Evolutionary conservation across 1,140 invertebrate genomes (phyloP), one percentile per base, ranked within the genome.

Genomic region (Paralvinella palmiformis): DNA sequence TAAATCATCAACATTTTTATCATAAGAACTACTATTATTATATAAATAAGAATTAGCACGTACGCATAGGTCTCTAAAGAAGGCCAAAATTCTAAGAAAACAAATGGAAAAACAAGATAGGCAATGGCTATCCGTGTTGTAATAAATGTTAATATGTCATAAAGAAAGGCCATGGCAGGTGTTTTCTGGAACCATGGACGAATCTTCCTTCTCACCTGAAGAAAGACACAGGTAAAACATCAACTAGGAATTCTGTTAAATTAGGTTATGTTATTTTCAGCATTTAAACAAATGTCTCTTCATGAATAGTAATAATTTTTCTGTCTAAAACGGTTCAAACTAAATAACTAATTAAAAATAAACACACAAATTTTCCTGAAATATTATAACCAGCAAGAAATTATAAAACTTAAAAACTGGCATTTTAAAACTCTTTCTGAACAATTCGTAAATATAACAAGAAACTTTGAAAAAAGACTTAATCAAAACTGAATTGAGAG

Each of bases 71-170:
- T 73, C 66, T 77, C 76, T 62, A 90, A 73, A 68, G 85, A 85
- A 60, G 86, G 81, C 72, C 84, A 80, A 62, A 94, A 88, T 75
- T 95, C 90, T 65, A 95, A 83, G n/a, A 95, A 73, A 59, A 96
- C 85, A 79, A 96, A 96, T 68, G 90, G 89, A 72, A 92, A 91
- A 24, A 90, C 90, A 31, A 90, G 85, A 75, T 96, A 96, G 29
- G 88, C 87, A 84, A 96, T 86, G 52, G 88, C 82, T 29, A 95
- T 73, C 69, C 91, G 85, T n/a, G 91, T 94, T 7, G 85, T 83
- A 29, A 89, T 71, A 72, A 91, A 88, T 32, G 76, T 78, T n/a
- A 76, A 52, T n/a, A 31, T 53, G 55, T 78, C 74, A 63, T 78
- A 78, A 1, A 73, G 7, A 32, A 67, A 57, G 45, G 56, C 68